Base-by-base conservation (phyloP, 37 sponge, comb jelly and placozoan species). In the Eunapius fragilis region DNA sequence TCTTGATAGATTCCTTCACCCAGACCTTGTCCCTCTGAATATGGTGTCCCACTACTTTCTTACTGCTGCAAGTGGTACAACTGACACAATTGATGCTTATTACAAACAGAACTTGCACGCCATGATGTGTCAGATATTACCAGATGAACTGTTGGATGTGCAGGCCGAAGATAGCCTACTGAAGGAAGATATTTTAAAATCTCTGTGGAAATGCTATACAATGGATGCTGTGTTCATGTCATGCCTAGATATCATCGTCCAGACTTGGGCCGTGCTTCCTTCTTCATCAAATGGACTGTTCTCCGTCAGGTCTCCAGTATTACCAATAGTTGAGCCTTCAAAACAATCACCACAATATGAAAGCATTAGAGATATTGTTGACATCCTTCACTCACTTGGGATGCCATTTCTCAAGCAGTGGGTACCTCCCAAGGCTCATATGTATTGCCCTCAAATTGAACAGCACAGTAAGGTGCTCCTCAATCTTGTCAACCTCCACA, bases 371-470 rank as follows among this genome's bases (percentile, higher is more conserved):
- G 14, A 10, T 35, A 4, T 34, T 25, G 10, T 17, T n/a, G 25
- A 4, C 17, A 36, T 82, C 6, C 28, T 76, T 6, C 19, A 58
- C 22, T 31, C 25, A 34, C 73, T 88, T 37, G 25, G 26, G 72
- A 82, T 82, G 82, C 88, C 88, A 10, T 78, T 88, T 26, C 26
- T 88, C 10, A 78, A 76, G 75, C 71, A 25, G 24, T 47, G 25
- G 50, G 82, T 27, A 83, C 77, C 26, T 37, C 14, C 0, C 14
- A 19, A 2, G 6, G 58, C 58, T 58, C 47, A 48, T 5, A 22
- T 3, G 36, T 72, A 6, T 45, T 71, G 82, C n/a, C 82, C 82
- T 38, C 25, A 28, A 36, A 25, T 82, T 3, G 28, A 35, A 1
- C 45, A 82, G 32, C 72, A 33, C 19, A 71, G 26, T 25, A 26